These are phyloP conservation scores for Globia sparganii DNA, from an alignment of 2,888 invertebrate genomes.

Conservation along the genomic window DNA sequence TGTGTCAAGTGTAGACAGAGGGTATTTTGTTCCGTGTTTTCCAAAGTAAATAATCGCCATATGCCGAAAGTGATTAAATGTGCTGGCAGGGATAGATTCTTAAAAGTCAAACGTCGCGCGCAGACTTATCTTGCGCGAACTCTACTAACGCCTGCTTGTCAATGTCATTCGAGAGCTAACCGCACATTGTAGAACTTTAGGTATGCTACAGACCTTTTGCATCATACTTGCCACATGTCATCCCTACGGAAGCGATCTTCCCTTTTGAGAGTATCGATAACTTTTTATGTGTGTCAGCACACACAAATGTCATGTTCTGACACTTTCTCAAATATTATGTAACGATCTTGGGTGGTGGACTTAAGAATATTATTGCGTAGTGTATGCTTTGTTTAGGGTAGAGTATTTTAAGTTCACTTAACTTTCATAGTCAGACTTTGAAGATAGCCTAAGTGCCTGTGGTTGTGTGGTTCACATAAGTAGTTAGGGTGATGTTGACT, in stretches of 20 bases:
- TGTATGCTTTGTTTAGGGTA: neutral
- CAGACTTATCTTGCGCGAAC: neutral
- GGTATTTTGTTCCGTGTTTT: neutral
- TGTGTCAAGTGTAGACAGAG: neutral
- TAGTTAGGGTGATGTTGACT: neutral
- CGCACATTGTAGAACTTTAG: neutral
- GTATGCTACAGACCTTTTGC: neutral
- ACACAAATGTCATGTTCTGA: constrained; percentile 46
- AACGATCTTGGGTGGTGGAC: constrained; percentile 7
- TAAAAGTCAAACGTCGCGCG: neutral
- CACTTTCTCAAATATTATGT: constrained; percentile 37
- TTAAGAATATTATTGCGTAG: constrained; percentile 1
- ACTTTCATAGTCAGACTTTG: neutral
- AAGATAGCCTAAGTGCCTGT: neutral
- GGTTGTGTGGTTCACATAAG: neutral
- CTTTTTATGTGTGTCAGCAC: constrained; percentile 48
- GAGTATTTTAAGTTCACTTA: neutral
- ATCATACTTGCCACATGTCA: neutral
- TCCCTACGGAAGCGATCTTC: constrained; percentile 47
- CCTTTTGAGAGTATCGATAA: constrained; percentile 36
- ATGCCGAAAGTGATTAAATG: neutral
- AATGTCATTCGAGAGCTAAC: neutral
- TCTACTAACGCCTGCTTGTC: neutral
- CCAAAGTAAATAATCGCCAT: neutral
- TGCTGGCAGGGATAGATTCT: neutral